phyloP scores from a whole-genome alignment of 1,140 invertebrate genomes.

The Archivesica marissinica region DNA sequence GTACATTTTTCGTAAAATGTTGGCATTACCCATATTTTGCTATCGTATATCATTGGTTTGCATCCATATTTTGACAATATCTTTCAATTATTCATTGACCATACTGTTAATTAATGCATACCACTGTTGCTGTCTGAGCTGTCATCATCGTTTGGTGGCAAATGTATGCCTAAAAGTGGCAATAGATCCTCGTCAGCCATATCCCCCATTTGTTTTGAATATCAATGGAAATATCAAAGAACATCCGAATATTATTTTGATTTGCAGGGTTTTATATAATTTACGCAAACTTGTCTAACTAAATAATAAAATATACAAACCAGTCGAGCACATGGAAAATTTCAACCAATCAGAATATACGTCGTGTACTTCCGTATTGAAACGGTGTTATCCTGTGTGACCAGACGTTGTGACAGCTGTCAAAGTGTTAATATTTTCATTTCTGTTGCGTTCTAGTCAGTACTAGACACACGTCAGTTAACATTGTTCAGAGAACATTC shows the following conservation, averaged over 20 bases:
- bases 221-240: not conserved
- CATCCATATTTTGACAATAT: no score
- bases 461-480: no score
- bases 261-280: not conserved
- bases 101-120: not conserved
- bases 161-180: constrained; percentile 65
- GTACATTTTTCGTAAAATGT: no score
- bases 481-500: no score
- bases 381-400: no score
- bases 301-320: not conserved
- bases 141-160: constrained; percentile 59
- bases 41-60: no score
- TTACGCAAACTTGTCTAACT: not conserved
- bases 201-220: constrained; percentile 22
- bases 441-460: not conserved
- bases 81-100: no score
- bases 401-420: constrained; percentile 41
- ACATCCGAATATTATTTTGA: not conserved
- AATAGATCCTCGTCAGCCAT: constrained; percentile 73
- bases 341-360: constrained; percentile 62
- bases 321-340: not conserved
- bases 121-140: constrained; percentile 60
- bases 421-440: not conserved
- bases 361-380: constrained; percentile 73
- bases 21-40: no score